Conservation (phyloP, 2,113 vertebrate species). For the Manacus vitellinus region DNA sequence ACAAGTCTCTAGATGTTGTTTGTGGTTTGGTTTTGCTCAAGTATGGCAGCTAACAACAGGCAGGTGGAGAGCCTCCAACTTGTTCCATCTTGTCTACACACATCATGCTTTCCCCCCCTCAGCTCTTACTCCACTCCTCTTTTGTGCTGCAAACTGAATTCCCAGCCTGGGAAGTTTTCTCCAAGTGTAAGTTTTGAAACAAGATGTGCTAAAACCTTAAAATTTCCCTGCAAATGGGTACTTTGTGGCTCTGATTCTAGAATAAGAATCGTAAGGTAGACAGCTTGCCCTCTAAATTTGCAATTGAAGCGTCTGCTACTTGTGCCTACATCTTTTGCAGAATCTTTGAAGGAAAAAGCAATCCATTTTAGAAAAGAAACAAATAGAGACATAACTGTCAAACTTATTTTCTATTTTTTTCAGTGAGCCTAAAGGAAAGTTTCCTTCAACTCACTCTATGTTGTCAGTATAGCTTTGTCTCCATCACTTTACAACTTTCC, state of each 20-base stretch:
- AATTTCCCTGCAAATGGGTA: neutral
- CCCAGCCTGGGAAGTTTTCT: neutral
- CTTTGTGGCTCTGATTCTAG: neutral
- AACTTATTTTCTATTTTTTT: neutral
- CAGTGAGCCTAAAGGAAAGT: neutral
- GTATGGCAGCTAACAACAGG: neutral
- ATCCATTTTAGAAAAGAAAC: neutral
- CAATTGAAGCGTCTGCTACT: neutral
- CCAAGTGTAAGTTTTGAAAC: neutral
- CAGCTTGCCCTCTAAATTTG: neutral
- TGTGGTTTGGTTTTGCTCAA: slow-evolving; percentile 6
- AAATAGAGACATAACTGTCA: neutral
- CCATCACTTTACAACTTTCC: neutral
- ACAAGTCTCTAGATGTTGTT: neutral
- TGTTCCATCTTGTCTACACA: neutral
- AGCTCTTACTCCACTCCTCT: neutral
- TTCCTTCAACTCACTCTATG: neutral
- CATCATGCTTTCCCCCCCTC: neutral
- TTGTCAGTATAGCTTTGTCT: neutral
- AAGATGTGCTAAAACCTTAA: neutral
- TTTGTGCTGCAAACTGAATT: neutral
- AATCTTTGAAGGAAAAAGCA: neutral
- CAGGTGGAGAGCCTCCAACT: neutral
- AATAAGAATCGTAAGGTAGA: neutral
- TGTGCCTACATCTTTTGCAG: neutral